phyloP scores from a whole-genome alignment of 2,888 invertebrate species.

The Trileptium ribeirensis region DNA sequence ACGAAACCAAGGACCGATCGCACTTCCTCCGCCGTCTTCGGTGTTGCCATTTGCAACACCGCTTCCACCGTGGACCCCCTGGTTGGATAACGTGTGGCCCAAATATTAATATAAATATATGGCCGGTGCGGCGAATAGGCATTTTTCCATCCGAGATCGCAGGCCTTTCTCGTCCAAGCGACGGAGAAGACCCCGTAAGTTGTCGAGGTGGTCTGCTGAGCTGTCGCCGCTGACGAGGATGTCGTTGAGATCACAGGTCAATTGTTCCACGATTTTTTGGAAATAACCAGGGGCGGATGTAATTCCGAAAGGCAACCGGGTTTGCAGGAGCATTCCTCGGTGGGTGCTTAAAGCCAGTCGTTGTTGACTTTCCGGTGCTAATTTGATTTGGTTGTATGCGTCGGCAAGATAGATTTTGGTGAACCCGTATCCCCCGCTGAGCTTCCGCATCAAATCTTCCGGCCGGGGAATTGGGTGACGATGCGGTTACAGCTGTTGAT shows the following conservation, averaged over 20 bases:
- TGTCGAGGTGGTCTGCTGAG: background rate
- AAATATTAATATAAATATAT: no score
- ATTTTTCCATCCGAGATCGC: conserved; percentile 24
- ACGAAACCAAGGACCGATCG: background rate
- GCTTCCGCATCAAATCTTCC: background rate
- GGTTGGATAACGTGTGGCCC: conserved; percentile 19
- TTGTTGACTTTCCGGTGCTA: background rate
- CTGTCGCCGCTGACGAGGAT: background rate
- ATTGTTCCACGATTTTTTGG: conserved; percentile 27
- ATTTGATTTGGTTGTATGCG: background rate
- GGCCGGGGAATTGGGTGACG: conserved; percentile 6
- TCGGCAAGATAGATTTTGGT: background rate
- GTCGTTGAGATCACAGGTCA: conserved; percentile 25
- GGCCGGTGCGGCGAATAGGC: conserved; percentile 20
- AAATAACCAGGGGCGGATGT: conserved; percentile 25
- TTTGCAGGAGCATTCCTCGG: conserved; percentile 25
- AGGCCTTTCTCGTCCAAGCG: conserved; percentile 15
- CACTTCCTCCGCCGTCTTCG: background rate
- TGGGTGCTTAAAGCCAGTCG: conserved; percentile 21
- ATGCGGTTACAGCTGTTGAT: background rate
- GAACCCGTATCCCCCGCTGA: background rate
- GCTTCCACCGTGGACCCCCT: conserved; percentile 24
- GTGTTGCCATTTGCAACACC: conserved; percentile 24
- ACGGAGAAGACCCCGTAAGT: background rate
- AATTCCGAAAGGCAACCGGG: conserved; percentile 23